phyloP scores from a whole-genome alignment of 1,140 invertebrate species.

The Lethocerus indicus region DNA sequence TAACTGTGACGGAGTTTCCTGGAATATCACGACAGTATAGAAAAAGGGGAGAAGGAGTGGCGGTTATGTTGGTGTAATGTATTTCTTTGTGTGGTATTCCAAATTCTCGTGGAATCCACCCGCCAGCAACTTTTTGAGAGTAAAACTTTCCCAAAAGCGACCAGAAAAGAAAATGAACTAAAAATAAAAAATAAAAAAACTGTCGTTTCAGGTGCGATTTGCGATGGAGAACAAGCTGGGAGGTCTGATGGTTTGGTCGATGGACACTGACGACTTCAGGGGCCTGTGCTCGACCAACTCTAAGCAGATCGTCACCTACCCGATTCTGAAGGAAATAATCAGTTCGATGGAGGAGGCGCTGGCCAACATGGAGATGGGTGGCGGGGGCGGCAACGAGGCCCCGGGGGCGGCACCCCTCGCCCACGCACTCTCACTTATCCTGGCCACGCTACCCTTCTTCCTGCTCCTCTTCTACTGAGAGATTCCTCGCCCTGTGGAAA shows the following conservation, averaged over 20 bases:
- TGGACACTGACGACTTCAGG: conserved; percentile 58
- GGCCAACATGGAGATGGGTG: no score
- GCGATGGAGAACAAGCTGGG: conserved; percentile 23
- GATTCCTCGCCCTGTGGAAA: no score
- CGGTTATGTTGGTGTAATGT: not conserved
- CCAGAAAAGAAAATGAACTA: not conserved
- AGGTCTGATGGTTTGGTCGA: conserved; percentile 32
- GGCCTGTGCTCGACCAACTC: conserved; percentile 30
- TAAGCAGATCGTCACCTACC: not conserved
- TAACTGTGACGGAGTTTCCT: no score
- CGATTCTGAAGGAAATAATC: conserved; percentile 3
- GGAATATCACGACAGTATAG: no score
- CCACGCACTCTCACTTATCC: no score
- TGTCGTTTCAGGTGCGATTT: conserved; percentile 21
- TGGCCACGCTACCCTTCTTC: no score
- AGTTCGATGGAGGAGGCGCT: conserved; percentile 1
- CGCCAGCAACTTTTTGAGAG: not conserved
- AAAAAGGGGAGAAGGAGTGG: not conserved
- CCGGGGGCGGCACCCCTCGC: no score
- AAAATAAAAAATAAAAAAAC: not conserved
- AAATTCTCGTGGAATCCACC: not conserved
- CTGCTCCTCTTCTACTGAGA: no score
- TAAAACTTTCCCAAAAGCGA: not conserved
- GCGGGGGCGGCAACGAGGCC: no score
- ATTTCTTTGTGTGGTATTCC: not conserved